phyloP scores from a whole-genome alignment of 2,888 invertebrate species.

The Strigamia maritima region DNA sequence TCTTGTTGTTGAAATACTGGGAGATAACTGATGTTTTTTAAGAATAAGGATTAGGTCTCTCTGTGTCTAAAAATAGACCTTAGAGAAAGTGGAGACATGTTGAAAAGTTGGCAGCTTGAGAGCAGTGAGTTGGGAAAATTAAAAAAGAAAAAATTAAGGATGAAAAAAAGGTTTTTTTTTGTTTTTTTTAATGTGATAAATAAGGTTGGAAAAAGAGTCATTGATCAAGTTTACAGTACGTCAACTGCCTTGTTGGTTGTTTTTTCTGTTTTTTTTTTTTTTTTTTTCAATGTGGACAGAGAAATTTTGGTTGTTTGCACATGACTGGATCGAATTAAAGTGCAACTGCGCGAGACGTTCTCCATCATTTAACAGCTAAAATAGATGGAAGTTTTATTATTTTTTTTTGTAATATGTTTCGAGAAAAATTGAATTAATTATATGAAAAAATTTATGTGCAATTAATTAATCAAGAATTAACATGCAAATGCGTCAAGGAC shows the following conservation, averaged over 20 bases:
- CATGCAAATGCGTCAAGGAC: too few species aligned
- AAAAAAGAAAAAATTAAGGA: background rate
- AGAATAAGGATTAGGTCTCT: background rate
- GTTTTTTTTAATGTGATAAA: conserved; percentile 5
- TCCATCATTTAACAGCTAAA: conserved; percentile 18
- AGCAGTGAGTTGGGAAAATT: background rate
- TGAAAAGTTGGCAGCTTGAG: background rate
- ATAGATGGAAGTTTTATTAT: background rate
- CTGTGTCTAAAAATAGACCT: background rate
- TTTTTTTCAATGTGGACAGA: background rate
- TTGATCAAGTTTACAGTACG: conserved; percentile 17
- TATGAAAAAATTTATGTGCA: background rate
- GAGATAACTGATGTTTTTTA: background rate
- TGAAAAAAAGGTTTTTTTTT: background rate
- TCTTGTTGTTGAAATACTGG: background rate
- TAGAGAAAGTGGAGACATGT: background rate
- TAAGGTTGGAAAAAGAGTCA: conserved; percentile 27
- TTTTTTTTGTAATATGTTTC: background rate
- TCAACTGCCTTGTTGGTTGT: background rate
- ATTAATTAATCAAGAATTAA: conserved; percentile 2
- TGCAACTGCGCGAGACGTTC: conserved; percentile 16
- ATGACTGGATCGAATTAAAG: conserved; percentile 17
- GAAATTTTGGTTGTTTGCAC: conserved; percentile 30
- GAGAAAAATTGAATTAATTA: background rate
- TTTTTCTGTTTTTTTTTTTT: background rate